These are phyloP conservation scores for Excalfactoria chinensis DNA, from an alignment of 2,113 vertebrate genomes.

Conservation along the genomic window DNA sequence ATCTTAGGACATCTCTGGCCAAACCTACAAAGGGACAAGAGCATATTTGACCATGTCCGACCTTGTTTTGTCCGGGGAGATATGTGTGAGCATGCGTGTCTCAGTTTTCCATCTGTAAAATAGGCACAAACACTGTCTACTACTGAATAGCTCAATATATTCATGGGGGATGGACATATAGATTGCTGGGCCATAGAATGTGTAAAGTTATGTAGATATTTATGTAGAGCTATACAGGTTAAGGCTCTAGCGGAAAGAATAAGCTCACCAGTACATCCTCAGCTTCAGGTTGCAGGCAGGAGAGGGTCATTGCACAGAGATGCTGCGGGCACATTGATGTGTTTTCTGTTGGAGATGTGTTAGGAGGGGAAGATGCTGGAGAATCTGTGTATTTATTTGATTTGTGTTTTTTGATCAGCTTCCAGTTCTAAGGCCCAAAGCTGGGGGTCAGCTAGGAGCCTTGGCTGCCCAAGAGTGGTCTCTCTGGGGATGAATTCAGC, in stretches of 20 bases:
- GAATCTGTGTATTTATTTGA: neutral
- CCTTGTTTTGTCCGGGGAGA: neutral
- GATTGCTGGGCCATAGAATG: neutral
- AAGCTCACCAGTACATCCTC: fast-evolving
- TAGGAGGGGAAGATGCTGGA: neutral
- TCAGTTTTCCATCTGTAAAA: neutral
- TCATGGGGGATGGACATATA: neutral
- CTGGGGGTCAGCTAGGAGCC: neutral
- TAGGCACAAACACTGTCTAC: fast-evolving
- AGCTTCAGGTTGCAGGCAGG: neutral
- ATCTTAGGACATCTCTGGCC: neutral
- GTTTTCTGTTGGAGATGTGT: neutral
- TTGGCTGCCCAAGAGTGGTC: neutral
- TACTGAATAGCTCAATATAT: neutral
- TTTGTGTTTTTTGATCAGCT: neutral
- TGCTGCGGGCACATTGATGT: neutral
- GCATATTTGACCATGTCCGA: neutral
- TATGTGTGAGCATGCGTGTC: fast-evolving
- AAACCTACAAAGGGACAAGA: neutral
- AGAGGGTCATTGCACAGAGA: neutral
- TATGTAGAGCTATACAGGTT: fast-evolving
- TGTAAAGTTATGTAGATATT: neutral
- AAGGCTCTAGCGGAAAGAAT: neutral
- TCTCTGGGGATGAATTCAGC: neutral
- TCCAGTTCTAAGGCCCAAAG: neutral